Evolutionary conservation across 2,888 invertebrate genomes (phyloP), one percentile per base, ranked within the genome.

Genomic region (Hofmannophila pseudospretella): DNA sequence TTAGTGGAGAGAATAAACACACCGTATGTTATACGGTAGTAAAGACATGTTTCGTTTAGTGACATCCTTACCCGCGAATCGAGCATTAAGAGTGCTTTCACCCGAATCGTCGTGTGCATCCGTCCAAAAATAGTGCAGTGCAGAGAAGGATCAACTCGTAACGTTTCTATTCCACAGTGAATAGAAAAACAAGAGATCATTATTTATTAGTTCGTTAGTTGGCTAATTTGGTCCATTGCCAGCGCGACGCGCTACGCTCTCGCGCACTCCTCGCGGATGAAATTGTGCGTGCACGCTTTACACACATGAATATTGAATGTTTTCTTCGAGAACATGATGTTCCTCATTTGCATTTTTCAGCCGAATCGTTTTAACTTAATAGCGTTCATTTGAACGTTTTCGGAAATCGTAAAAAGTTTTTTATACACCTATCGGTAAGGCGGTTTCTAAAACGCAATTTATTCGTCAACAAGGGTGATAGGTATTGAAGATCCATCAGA

Each of bases 151-250:
- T 76, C 75, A 68, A 70, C 63, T 63, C 67, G 70, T 62, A 71
- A 78, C 81, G 75, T 75, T 79, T 84, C 85, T 85, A 86, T 85
- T 80, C 75, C 71, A 67, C 68, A 66, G 58, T 65, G 75, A 77
- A 81, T 82, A 82, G 85, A 86, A 86, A 85, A 86, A 86, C 81
- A 86, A 86, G 80, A 85, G 84, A 84, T 77, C 73, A 84, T 86
- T 79, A 86, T 86, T 86, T 86, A 86, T 86, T 84, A 86, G 80
- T 84, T 78, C 73, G 84, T 81, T 80, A 82, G 82, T 77, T 78
- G 74, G 81, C 76, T 86, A 86, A 86, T 86, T 86, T 84, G 84
- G 86, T 85, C 81, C 70, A 73, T 56, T 72, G 84, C 77, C 81
- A 77, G 75, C 72, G 57, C 45, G 42, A 53, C 58, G 71, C 61